A percentile compares a stretch with the other conserved stretches of the same genome.
Evolutionary conservation across 2,113 vertebrate species (phyloP).

Genomic region (Paracanthobrama guichenoti): DNA sequence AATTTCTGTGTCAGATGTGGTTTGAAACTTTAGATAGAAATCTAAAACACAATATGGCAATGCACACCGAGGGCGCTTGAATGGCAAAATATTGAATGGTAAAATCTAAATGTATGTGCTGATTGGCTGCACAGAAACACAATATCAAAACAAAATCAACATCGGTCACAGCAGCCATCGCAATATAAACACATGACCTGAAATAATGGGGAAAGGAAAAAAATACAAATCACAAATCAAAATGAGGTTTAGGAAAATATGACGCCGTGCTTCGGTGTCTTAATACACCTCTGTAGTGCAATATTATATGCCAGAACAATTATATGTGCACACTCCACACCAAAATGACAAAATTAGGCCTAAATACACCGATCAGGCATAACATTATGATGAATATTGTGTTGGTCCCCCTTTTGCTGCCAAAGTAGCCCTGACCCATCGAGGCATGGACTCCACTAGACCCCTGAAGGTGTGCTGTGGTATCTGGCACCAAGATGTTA

Average conservation of each 20-base stretch:
- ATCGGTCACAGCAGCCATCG: not conserved
- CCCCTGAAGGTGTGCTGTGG: no score
- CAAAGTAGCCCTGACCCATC: no score
- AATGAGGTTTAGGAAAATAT: not conserved
- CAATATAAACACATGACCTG: conserved; percentile 1
- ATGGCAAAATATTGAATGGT: not conserved
- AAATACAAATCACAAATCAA: not conserved
- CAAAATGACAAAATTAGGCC: not conserved
- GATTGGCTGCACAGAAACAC: not conserved
- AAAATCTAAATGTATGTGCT: not conserved
- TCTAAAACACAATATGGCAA: conserved; percentile 18
- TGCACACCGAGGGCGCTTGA: not conserved
- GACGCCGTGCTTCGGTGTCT: not conserved
- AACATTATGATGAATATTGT: no score
- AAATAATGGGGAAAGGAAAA: not conserved
- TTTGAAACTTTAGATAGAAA: conserved; percentile 38
- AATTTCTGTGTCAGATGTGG: conserved; percentile 40
- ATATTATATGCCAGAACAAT: not conserved
- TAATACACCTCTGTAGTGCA: not conserved
- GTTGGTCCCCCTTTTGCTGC: no score
- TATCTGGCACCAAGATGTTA: no score
- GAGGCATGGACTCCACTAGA: no score
- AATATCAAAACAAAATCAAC: conserved; percentile 28
- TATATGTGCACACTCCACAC: not conserved
- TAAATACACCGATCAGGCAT: no score